Conservation (phyloP, 2,888 invertebrate species). For the Copidosoma aretas region DNA sequence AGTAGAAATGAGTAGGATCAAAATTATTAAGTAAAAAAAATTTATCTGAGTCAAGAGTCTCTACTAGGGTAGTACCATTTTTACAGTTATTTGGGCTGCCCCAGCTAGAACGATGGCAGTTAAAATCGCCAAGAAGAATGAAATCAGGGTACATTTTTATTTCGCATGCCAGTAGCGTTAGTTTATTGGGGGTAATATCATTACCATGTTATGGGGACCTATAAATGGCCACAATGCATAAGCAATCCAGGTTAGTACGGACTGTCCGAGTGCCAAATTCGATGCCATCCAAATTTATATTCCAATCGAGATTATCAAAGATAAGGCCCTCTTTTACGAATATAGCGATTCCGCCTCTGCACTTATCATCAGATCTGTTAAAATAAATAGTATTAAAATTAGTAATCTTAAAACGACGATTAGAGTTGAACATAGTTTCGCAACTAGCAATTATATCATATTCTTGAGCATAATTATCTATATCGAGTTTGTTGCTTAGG, state of each 20-base stretch:
- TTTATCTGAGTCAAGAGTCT: too few species aligned
- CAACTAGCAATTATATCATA: background rate
- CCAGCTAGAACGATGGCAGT: constrained; percentile 6
- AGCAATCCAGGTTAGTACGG: background rate
- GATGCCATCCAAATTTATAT: background rate
- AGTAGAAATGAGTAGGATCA: too few species aligned
- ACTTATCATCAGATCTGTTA: background rate
- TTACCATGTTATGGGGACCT: too few species aligned
- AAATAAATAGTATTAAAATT: too few species aligned
- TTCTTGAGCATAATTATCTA: constrained; percentile 6
- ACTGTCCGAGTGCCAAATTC: constrained; percentile 5
- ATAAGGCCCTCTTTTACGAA: background rate
- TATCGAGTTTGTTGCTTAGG: background rate
- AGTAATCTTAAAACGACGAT: background rate
- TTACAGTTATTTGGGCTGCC: too few species aligned
- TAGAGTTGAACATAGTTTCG: constrained; percentile 7
- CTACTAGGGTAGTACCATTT: too few species aligned
- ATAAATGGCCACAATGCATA: constrained; percentile 8
- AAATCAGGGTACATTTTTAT: too few species aligned
- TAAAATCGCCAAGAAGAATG: constrained; percentile 20
- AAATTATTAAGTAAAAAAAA: too few species aligned
- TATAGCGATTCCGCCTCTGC: constrained; percentile 11
- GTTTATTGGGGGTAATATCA: background rate
- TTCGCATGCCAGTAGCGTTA: background rate
- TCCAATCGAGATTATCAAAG: background rate